A percentile compares a stretch with the other conserved stretches of the same genome.
Conservation (phyloP, 1,140 invertebrate genomes). For the Calosoma granatense region DNA sequence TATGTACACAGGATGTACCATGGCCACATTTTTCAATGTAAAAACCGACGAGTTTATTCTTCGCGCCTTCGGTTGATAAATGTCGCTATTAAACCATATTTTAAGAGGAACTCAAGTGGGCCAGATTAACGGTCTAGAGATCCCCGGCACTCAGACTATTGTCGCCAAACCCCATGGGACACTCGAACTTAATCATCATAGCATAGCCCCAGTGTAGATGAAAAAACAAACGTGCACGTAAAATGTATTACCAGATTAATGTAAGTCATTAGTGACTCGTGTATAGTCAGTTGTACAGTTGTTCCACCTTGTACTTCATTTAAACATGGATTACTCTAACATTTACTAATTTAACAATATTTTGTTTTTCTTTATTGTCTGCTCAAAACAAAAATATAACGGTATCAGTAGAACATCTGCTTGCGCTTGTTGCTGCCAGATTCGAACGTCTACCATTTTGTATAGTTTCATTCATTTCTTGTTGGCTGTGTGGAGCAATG, state of each 20-base stretch:
- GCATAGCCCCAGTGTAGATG: conserved; percentile 13
- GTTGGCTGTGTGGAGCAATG: too few species aligned
- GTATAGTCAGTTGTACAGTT: too few species aligned
- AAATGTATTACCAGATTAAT: conserved; percentile 17
- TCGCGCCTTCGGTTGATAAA: background rate
- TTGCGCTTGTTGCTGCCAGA: too few species aligned
- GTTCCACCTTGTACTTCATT: too few species aligned
- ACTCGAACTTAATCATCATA: conserved; percentile 19
- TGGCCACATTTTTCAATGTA: background rate
- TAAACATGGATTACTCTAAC: too few species aligned
- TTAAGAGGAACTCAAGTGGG: background rate
- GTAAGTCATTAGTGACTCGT: conserved; percentile 15
- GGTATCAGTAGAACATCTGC: too few species aligned
- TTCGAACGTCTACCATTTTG: too few species aligned
- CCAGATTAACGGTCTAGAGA: background rate
- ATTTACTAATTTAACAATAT: too few species aligned
- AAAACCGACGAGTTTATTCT: background rate
- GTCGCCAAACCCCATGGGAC: conserved; percentile 13
- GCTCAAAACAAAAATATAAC: too few species aligned
- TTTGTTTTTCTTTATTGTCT: too few species aligned
- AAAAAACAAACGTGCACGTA: conserved; percentile 15
- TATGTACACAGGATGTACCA: background rate
- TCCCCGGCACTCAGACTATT: conserved; percentile 1
- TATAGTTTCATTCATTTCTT: too few species aligned
- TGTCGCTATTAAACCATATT: background rate